Conservation (phyloP, 2,888 invertebrate species). For the Amiota minor region DNA sequence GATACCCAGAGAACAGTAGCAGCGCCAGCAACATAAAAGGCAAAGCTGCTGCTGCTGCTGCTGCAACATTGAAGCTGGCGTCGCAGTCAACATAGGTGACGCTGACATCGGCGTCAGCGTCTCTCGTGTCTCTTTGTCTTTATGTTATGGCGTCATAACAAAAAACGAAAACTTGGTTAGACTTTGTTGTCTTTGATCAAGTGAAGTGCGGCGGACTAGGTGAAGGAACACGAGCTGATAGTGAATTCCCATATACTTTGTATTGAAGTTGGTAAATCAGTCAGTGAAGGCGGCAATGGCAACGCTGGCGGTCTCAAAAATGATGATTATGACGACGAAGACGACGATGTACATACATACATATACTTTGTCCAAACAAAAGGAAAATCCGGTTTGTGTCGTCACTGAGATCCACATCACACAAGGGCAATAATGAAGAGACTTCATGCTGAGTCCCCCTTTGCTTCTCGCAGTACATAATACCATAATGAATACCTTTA, state of each 20-base stretch:
- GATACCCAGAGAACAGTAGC: background rate
- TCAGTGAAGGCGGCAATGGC: too few species aligned
- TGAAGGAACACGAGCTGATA: conserved; percentile 42
- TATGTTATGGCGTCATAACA: background rate
- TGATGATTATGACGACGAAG: background rate
- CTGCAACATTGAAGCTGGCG: conserved; percentile 8
- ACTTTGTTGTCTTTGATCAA: background rate
- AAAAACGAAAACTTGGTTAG: background rate
- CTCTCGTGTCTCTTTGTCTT: background rate
- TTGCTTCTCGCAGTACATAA: too few species aligned
- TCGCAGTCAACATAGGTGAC: background rate
- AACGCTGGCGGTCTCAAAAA: too few species aligned
- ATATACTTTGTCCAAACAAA: conserved; percentile 6
- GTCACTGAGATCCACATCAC: conserved; percentile 52
- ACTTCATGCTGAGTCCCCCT: too few species aligned
- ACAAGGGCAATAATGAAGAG: too few species aligned
- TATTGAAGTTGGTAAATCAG: too few species aligned
- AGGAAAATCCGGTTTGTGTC: conserved; percentile 61
- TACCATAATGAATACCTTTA: too few species aligned
- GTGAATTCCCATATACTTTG: too few species aligned
- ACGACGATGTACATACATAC: conserved; percentile 8
- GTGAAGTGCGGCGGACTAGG: conserved; percentile 58
- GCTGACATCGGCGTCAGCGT: background rate
- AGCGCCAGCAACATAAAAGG: background rate
- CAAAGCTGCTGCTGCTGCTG: conserved; percentile 11